Conservation (phyloP, 1,140 invertebrate species). For the Propsilocerus akamusi region DNA sequence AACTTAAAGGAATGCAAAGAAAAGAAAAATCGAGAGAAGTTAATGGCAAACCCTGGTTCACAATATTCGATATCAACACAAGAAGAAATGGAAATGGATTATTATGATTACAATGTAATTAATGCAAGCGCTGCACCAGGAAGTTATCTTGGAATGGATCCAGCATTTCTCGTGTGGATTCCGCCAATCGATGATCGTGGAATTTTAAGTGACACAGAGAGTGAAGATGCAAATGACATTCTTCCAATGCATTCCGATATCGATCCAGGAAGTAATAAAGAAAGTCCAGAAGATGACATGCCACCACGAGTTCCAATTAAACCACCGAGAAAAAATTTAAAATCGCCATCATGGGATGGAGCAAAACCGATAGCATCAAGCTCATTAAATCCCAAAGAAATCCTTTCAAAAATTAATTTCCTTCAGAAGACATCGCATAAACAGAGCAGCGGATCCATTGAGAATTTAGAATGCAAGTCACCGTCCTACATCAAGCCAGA, state of each 20-base stretch:
- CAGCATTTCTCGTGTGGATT: slow-evolving; percentile 70
- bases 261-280: slow-evolving; percentile 32
- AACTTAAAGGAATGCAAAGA: slow-evolving; percentile 61
- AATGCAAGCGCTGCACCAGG: slow-evolving; percentile 61
- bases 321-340: background rate
- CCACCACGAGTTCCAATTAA: slow-evolving; percentile 2
- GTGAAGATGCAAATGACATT: slow-evolving; percentile 23
- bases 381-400: background rate
- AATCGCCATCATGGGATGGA: background rate
- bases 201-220: slow-evolving; percentile 4
- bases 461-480: background rate
- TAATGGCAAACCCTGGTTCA: slow-evolving; percentile 45
- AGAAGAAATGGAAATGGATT: slow-evolving; percentile 63
- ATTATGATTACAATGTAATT: slow-evolving; percentile 75
- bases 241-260: slow-evolving; percentile 27
- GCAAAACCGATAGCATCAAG: background rate
- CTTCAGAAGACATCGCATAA: background rate
- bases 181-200: slow-evolving; percentile 44
- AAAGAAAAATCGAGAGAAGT: slow-evolving; percentile 43
- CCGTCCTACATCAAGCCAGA: background rate
- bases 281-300: slow-evolving; percentile 26
- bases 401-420: background rate
- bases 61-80: slow-evolving; percentile 58
- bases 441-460: background rate
- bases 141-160: slow-evolving; percentile 68